Base-by-base conservation (phyloP, 2,888 invertebrate species). In the Mesodorylaimus sp. region DNA sequence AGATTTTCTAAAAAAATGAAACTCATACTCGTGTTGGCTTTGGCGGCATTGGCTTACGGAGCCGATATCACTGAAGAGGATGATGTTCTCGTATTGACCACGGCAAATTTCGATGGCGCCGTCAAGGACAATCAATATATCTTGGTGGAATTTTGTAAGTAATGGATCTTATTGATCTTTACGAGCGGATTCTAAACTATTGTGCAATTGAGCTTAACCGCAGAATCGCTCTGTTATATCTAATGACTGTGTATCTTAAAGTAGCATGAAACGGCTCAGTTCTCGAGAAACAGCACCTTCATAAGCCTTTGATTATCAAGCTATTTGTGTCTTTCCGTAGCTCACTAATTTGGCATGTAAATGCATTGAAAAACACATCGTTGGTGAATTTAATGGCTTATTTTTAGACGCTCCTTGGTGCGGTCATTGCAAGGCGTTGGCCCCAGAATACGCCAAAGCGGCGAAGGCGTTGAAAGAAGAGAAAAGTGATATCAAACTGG, bases 141-240 rank as follows among this genome's bases (percentile, higher is more conserved):
- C 62, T 77, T 97, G 60, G 84, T 95, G 53, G 95, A 99, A 77
- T 99, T 97, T 74, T 97, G 95, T 93, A 78, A 89, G 91, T 89
- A 75, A 56, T 37, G 46, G 42, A 51, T 42, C 26, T 46, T n/a
- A n/a, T n/a, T n/a, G n/a, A n/a, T n/a, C n/a, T n/a, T n/a, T n/a
- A n/a, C n/a, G n/a, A n/a, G n/a, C n/a, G 32, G 32, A 13, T 10
- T 32, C 10, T 32, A 32, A 32, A 32, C 32, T 32, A 32, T 13
- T 16, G 16, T 32, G 10, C 10, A 32, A 32, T 10, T 32, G 16
- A 32, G 32, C 32, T 39, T 39, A 16, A n/a, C n/a, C n/a, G n/a
- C n/a, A n/a, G n/a, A n/a, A n/a, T 21, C 21, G 41, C 41, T 19
- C 21, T 7, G 10, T 19, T 39, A 19, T 39, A 21, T 39, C 21